These are phyloP conservation scores for Dasysyrphus albostriatus DNA, from an alignment of 2,888 invertebrate genomes.

Conservation along the genomic window DNA sequence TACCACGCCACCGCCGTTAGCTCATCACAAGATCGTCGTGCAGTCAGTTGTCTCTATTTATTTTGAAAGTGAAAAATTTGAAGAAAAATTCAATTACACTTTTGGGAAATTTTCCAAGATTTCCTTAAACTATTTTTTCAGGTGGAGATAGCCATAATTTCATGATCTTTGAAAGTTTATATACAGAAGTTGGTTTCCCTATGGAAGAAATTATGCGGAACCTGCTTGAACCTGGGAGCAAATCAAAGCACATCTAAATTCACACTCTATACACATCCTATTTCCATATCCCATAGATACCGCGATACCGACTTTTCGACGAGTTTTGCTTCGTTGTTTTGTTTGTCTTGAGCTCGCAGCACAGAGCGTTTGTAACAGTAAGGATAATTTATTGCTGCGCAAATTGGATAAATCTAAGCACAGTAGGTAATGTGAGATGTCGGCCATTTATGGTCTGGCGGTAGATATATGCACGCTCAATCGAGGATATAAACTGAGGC, in stretches of 20 bases:
- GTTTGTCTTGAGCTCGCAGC: conserved; percentile 7
- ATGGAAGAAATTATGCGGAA: conserved; percentile 23
- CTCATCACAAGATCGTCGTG: conserved; percentile 23
- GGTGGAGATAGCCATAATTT: background rate
- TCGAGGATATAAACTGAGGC: background rate
- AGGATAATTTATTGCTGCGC: conserved; percentile 74
- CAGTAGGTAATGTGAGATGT: conserved; percentile 74
- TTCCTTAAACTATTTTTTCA: background rate
- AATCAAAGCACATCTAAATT: conserved; percentile 47
- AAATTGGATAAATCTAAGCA: conserved; percentile 73
- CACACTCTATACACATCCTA: background rate
- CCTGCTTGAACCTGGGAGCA: conserved; percentile 52
- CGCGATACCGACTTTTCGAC: background rate
- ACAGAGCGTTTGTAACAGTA: conserved; percentile 60
- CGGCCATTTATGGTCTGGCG: conserved; percentile 72
- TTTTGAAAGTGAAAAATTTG: conserved; percentile 65
- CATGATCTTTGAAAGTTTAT: background rate
- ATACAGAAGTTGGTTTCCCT: background rate
- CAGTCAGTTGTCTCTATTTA: background rate
- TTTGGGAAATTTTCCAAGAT: background rate
- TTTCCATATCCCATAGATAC: conserved; percentile 32
- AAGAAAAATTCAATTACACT: conserved; percentile 49
- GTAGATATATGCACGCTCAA: conserved; percentile 51
- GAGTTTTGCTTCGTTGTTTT: background rate
- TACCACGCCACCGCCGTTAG: background rate